Conservation (phyloP, 2,113 vertebrate species). For the Pagrus major region DNA sequence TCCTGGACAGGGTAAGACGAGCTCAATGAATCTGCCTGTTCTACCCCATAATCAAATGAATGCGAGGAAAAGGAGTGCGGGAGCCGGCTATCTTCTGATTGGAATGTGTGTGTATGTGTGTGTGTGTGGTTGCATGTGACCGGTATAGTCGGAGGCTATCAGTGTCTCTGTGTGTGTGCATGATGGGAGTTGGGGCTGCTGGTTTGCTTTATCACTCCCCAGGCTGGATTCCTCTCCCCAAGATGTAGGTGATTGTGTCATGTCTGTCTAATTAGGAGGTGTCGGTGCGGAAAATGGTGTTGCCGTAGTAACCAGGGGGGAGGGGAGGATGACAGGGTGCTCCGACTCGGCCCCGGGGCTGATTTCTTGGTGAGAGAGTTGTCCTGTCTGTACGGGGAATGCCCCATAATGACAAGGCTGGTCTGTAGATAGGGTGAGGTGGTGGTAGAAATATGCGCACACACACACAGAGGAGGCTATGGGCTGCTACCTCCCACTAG, state of each 20-base stretch:
- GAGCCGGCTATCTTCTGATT: constrained; percentile 68
- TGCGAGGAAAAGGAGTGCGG: constrained; percentile 44
- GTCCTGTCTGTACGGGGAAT: constrained; percentile 70
- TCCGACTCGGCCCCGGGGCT: constrained; percentile 42
- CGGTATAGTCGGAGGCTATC: constrained; percentile 64
- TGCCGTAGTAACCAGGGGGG: constrained; percentile 65
- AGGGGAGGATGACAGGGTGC: constrained; percentile 52
- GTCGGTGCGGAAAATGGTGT: constrained; percentile 68
- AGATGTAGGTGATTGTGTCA: constrained; percentile 71
- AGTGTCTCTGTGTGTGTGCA: constrained; percentile 23
- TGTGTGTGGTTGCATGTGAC: constrained; percentile 61
- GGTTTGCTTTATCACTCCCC: constrained; percentile 65
- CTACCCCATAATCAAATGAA: constrained; percentile 66
- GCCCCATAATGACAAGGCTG: constrained; percentile 79
- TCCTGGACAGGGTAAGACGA: constrained; percentile 76
- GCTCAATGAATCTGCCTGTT: constrained; percentile 53
- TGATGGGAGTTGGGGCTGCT: constrained; percentile 56
- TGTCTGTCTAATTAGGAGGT: constrained; percentile 76
- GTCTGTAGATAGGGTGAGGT: constrained; percentile 59
- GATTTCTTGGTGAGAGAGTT: constrained; percentile 67
- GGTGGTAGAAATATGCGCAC: constrained; percentile 67
- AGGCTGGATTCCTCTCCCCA: constrained; percentile 60
- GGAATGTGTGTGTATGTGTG: constrained; percentile 64
- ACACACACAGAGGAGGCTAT: constrained; percentile 37
- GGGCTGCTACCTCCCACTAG: constrained; percentile 65